These are phyloP conservation scores for Cheilosia pagana DNA, from an alignment of 2,888 invertebrate species.

Conservation along the genomic window DNA sequence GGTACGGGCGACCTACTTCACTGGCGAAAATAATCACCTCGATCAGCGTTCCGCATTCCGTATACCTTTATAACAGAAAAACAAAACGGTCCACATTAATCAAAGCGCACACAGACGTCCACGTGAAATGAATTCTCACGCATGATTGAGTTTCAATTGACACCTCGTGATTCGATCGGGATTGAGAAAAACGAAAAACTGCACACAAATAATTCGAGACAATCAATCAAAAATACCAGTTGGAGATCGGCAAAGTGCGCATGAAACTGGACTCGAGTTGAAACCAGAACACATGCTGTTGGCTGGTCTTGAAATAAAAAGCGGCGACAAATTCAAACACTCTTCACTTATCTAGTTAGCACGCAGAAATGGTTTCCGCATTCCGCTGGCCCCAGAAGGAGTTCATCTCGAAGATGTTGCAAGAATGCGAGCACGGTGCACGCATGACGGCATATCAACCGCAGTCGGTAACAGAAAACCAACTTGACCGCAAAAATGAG, in stretches of 20 bases:
- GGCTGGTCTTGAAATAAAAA: conserved; percentile 18
- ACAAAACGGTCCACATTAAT: conserved; percentile 52
- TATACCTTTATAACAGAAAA: background rate
- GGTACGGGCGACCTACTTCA: conserved; percentile 6
- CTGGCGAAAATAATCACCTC: conserved; percentile 5
- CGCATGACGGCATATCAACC: conserved; percentile 59
- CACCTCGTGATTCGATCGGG: conserved; percentile 34
- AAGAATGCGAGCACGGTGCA: conserved; percentile 40
- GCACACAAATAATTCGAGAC: conserved; percentile 17
- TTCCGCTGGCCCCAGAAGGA: conserved; percentile 33
- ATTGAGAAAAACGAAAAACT: background rate
- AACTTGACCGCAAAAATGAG: conserved; percentile 62
- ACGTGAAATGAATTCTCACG: conserved; percentile 42
- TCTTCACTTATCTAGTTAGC: conserved; percentile 24
- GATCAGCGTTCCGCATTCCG: conserved; percentile 34
- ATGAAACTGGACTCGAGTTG: conserved; percentile 3
- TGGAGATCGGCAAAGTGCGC: too few relatives aligned
- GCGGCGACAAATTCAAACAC: conserved; percentile 15
- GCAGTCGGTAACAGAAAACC: conserved; percentile 48
- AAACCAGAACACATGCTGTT: conserved; percentile 18
- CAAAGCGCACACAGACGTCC: conserved; percentile 8
- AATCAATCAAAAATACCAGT: conserved; percentile 47
- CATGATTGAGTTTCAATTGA: conserved; percentile 57
- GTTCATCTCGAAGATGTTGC: conserved; percentile 20
- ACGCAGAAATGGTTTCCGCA: conserved; percentile 62